Evolutionary conservation across 1,140 invertebrate genomes (phyloP).

Genomic region (Papilio helenus): DNA sequence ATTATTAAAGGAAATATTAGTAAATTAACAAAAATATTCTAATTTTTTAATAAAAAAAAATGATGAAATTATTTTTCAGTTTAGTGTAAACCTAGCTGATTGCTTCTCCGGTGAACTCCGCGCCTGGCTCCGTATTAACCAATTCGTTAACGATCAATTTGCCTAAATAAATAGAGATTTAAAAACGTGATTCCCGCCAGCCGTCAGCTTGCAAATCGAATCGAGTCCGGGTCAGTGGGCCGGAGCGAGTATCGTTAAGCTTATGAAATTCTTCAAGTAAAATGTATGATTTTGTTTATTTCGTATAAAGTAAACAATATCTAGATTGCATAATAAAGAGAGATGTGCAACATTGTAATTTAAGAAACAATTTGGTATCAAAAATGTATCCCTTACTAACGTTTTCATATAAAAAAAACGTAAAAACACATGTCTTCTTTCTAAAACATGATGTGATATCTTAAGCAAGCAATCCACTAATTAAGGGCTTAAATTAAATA

Average conservation of each 20-base stretch:
- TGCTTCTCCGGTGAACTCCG: background rate
- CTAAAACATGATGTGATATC: too few relatives aligned
- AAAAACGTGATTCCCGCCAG: conserved; percentile 14
- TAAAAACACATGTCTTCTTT: too few relatives aligned
- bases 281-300: background rate
- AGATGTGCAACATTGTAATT: too few relatives aligned
- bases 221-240: conserved; percentile 2
- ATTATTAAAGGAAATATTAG: too few relatives aligned
- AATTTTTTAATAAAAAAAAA: too few relatives aligned
- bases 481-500: background rate
- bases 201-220: conserved; percentile 9
- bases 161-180: conserved; percentile 23
- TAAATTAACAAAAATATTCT: too few relatives aligned
- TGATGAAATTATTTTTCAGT: background rate
- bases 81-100: background rate
- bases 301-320: background rate
- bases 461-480: background rate
- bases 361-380: too few relatives aligned
- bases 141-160: conserved; percentile 27
- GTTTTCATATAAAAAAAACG: too few relatives aligned
- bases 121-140: conserved; percentile 13
- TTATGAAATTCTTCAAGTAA: conserved; percentile 3
- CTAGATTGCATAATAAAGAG: too few relatives aligned
- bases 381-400: too few relatives aligned
- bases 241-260: background rate